A percentile compares a stretch with the other conserved stretches of the same genome.
phyloP scores from a whole-genome alignment of 2,888 invertebrate species.

The Eupithecia pulchellata region DNA sequence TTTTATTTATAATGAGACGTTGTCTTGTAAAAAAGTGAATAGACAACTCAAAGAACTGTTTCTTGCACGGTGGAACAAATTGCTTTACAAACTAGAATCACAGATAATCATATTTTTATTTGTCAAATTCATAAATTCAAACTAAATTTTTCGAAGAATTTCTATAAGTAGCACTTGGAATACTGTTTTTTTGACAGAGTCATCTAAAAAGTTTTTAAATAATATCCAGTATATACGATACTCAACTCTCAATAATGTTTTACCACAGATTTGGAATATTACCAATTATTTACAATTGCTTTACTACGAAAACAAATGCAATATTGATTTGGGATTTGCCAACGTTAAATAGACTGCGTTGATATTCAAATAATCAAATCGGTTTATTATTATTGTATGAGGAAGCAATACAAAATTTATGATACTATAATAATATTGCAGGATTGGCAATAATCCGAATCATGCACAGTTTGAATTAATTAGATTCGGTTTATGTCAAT shows the following conservation, averaged over 20 bases:
- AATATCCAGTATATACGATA: no score
- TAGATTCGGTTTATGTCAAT: constrained; percentile 3
- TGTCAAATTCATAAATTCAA: no score
- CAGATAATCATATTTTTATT: no score
- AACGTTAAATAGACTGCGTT: background rate
- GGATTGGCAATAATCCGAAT: constrained; percentile 20
- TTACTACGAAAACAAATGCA: background rate
- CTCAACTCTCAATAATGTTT: no score
- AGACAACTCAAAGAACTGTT: no score
- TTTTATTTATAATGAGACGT: background rate
- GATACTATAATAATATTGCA: constrained; percentile 29
- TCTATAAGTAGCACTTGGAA: no score
- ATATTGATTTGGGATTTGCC: background rate
- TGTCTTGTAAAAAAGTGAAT: no score
- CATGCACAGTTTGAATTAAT: constrained; percentile 25
- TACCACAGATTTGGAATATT: background rate
- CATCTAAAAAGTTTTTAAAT: no score
- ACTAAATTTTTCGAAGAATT: no score
- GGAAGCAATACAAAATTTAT: constrained; percentile 20
- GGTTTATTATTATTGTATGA: constrained; percentile 1
- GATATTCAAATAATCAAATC: background rate
- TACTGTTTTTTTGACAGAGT: no score
- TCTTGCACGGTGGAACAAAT: no score
- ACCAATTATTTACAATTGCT: background rate
- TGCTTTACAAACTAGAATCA: no score